Evolutionary conservation across 2,888 invertebrate genomes (phyloP).

Genomic region (Erebia epiphron): DNA sequence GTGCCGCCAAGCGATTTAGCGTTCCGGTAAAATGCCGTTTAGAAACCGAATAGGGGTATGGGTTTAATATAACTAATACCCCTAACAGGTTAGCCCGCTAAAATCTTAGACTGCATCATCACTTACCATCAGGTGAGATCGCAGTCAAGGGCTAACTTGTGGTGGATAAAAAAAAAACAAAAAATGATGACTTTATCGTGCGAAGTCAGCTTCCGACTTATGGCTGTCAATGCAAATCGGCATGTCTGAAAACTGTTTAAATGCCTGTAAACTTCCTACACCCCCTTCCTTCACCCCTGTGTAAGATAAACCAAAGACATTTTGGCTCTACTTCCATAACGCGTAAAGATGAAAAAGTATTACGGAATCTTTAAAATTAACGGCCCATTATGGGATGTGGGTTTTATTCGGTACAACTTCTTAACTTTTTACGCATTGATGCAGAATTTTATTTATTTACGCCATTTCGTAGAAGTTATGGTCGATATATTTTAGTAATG

Average conservation of each 20-base stretch:
- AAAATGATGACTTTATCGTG: neutral
- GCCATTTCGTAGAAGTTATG: neutral
- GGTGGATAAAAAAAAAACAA: no score
- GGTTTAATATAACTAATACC: no score
- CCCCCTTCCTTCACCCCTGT: slow-evolving; percentile 9
- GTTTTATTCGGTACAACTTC: slow-evolving; percentile 1
- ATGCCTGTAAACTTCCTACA: slow-evolving; percentile 17
- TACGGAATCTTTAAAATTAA: slow-evolving; percentile 30
- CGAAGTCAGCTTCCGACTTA: neutral
- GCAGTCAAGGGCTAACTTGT: no score
- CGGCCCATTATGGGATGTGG: slow-evolving; percentile 26
- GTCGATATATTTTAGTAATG: neutral
- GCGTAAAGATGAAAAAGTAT: slow-evolving; percentile 26
- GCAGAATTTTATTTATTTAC: neutral
- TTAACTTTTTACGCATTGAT: neutral
- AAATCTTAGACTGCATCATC: no score
- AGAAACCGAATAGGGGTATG: no score
- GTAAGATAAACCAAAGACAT: slow-evolving; percentile 23
- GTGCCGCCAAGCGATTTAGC: no score
- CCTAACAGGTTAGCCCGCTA: no score
- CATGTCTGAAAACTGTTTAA: neutral
- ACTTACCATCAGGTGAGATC: no score
- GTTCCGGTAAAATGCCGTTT: no score
- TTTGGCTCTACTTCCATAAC: slow-evolving; percentile 21
- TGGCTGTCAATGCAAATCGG: neutral